These are phyloP conservation scores for Hypotaenidia okinawae DNA, from an alignment of 2,797 vertebrate species.

Conservation along the genomic window DNA sequence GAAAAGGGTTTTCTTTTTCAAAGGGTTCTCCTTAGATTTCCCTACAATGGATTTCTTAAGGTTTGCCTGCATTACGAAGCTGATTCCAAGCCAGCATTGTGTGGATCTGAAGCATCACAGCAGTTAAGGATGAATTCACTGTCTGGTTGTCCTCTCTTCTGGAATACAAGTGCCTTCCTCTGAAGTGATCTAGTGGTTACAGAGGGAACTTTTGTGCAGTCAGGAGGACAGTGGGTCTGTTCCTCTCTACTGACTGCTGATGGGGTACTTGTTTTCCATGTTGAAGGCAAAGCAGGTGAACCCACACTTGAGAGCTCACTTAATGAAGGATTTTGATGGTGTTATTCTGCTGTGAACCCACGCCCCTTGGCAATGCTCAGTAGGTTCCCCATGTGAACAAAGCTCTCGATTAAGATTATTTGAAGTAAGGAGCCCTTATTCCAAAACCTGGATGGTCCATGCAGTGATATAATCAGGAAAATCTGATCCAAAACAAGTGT, in stretches of 20 bases:
- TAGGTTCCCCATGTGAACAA: background rate
- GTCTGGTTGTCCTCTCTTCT: background rate
- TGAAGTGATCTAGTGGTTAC: background rate
- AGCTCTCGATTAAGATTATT: background rate
- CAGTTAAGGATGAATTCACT: background rate
- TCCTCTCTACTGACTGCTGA: background rate
- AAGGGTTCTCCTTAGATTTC: conserved; percentile 22
- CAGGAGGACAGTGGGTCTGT: background rate
- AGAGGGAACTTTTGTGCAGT: background rate
- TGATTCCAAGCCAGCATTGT: background rate
- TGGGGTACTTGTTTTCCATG: background rate
- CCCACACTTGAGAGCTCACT: background rate
- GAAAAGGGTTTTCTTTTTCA: conserved; percentile 28
- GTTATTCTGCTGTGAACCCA: background rate
- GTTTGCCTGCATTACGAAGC: background rate
- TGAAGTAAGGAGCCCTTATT: background rate
- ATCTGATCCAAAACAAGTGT: background rate
- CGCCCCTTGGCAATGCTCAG: background rate
- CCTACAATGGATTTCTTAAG: conserved; percentile 30
- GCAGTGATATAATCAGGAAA: background rate
- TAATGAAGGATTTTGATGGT: background rate
- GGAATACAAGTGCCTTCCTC: background rate
- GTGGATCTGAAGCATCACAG: background rate
- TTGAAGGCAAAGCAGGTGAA: background rate
- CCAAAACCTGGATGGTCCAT: background rate